These are phyloP conservation scores for Saccopteryx bilineata DNA, from an alignment of 2,113 vertebrate genomes.

Conservation along the genomic window DNA sequence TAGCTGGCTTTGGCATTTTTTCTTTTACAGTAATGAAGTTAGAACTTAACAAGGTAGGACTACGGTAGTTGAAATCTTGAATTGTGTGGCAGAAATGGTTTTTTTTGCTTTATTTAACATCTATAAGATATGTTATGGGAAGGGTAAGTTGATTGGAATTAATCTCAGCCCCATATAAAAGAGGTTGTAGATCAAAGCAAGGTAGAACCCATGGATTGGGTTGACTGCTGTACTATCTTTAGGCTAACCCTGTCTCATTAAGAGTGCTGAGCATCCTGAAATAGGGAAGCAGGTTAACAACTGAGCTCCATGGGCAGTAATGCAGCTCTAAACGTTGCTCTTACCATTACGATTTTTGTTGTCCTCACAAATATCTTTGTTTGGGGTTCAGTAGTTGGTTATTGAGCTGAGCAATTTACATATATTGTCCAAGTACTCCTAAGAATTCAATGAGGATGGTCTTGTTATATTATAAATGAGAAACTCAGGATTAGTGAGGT, in stretches of 20 bases:
- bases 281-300: not conserved
- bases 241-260: not conserved
- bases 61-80: slow-evolving; percentile 35
- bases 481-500: not conserved
- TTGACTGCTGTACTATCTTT: not conserved
- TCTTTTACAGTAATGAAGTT: not conserved
- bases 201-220: not conserved
- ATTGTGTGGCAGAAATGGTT: not conserved
- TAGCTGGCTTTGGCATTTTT: slow-evolving; percentile 33
- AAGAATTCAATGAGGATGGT: not conserved
- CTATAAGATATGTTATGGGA: not conserved
- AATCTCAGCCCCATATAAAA: not conserved
- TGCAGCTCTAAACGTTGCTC: not conserved
- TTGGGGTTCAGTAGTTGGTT: not conserved
- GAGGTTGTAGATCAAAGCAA: not conserved
- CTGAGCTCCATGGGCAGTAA: no score
- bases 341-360: not conserved
- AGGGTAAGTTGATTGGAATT: not conserved
- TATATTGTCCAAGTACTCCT: not conserved
- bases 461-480: not conserved
- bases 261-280: not conserved
- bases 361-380: not conserved
- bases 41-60: slow-evolving; percentile 20
- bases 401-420: not conserved
- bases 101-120: not conserved